Evolutionary conservation across 2,888 invertebrate species (phyloP).

Genomic region (Chelonus formosanus): DNA sequence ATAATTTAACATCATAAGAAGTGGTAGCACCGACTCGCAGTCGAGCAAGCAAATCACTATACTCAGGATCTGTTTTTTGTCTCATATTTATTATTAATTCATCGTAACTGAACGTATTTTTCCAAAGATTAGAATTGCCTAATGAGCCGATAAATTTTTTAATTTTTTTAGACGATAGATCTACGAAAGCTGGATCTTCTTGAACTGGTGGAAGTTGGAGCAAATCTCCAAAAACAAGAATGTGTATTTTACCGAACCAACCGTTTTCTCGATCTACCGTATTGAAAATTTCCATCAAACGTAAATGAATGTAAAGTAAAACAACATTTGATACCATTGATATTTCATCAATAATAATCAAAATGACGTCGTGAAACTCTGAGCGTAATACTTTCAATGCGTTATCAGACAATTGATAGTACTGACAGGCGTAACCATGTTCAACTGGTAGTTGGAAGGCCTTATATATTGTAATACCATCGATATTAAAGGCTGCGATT

Average conservation of each 20-base stretch:
- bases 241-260: too few relatives aligned
- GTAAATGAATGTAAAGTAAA: background rate
- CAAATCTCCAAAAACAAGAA: background rate
- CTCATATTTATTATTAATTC: conserved; percentile 26
- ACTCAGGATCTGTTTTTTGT: conserved; percentile 7
- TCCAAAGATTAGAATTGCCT: conserved; percentile 1
- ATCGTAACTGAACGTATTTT: conserved; percentile 5
- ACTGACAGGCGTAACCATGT: too few relatives aligned
- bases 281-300: background rate
- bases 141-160: conserved; percentile 8
- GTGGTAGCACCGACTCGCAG: conserved; percentile 10
- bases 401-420: too few relatives aligned
- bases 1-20: conserved; percentile 2
- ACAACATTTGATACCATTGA: too few relatives aligned
- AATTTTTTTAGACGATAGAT: background rate
- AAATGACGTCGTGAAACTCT: too few relatives aligned
- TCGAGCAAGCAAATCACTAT: conserved; percentile 16
- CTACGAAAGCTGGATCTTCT: conserved; percentile 8
- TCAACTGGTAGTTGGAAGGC: too few relatives aligned
- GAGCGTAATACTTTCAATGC: too few relatives aligned
- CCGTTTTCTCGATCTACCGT: too few relatives aligned
- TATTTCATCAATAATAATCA: too few relatives aligned
- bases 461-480: too few relatives aligned
- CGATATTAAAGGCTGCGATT: too few relatives aligned
- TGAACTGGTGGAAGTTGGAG: conserved; percentile 18